A percentile compares a stretch with the other conserved stretches of the same genome.
Evolutionary conservation across 2,797 vertebrate species (phyloP).

Genomic region (Pseudotriccus pelzelni): DNA sequence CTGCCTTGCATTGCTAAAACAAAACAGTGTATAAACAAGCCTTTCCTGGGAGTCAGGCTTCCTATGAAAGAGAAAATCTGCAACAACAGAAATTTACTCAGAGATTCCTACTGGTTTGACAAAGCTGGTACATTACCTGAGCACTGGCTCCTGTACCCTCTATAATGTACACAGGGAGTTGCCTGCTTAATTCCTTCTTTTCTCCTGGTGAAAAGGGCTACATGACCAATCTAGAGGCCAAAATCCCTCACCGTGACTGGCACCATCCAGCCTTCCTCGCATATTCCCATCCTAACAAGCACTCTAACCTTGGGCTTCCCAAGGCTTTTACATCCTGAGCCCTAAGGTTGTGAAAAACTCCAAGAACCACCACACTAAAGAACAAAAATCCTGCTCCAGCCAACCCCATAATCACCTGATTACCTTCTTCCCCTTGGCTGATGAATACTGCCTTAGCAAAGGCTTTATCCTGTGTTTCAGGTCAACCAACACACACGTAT

Average conservation of each 20-base stretch:
- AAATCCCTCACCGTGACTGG: not conserved
- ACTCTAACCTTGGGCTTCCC: not conserved
- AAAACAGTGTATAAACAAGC: not conserved
- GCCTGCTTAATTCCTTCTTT: not conserved
- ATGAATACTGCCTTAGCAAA: not conserved
- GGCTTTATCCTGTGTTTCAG: not conserved
- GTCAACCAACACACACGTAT: fast-evolving
- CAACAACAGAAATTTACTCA: not conserved
- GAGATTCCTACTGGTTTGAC: not conserved
- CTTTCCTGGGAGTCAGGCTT: not conserved
- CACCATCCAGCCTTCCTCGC: not conserved
- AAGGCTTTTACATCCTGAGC: not conserved
- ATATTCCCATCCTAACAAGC: not conserved
- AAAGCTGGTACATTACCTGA: not conserved
- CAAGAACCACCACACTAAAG: not conserved
- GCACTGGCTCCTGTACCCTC: not conserved
- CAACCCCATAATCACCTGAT: not conserved
- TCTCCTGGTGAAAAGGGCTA: not conserved
- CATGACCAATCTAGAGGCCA: not conserved
- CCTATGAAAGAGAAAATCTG: not conserved
- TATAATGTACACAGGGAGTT: not conserved
- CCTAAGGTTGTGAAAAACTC: not conserved
- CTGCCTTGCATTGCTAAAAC: conserved; percentile 48
- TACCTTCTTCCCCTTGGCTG: not conserved
- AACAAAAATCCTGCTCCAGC: not conserved